Evolutionary conservation across 2,113 vertebrate species (phyloP).

Genomic region (Vidua chalybeata): DNA sequence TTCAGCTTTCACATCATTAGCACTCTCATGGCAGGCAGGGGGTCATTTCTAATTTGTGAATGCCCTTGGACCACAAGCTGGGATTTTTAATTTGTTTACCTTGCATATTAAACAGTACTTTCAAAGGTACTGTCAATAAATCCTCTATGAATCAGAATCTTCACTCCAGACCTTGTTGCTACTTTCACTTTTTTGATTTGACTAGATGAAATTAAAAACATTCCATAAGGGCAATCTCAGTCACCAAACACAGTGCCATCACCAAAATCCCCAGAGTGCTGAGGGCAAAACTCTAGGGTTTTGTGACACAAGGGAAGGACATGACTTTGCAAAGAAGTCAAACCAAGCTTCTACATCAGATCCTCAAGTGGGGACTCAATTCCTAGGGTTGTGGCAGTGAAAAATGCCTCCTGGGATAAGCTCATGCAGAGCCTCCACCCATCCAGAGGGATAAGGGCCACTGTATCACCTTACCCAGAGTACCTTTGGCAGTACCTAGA

Average conservation of each 20-base stretch:
- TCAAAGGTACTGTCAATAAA: conserved; percentile 58
- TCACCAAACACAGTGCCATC: not conserved
- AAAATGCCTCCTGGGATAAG: not conserved
- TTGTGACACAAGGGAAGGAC: not conserved
- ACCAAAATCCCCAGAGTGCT: not conserved
- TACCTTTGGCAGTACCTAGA: not conserved
- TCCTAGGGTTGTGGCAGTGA: not conserved
- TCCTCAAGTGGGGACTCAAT: not conserved
- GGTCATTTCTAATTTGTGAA: conserved; percentile 68
- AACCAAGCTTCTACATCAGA: not conserved
- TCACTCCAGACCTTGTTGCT: conserved; percentile 22
- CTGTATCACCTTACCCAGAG: not conserved
- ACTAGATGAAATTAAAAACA: not conserved
- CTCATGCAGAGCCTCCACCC: accelerated
- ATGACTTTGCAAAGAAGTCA: not conserved
- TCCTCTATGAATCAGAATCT: conserved; percentile 16
- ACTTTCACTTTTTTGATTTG: not conserved
- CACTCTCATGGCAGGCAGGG: not conserved
- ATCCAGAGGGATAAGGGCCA: accelerated
- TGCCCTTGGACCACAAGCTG: conserved; percentile 63
- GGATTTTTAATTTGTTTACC: conserved; percentile 70
- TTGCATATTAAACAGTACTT: conserved; percentile 57
- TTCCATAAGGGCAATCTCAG: not conserved
- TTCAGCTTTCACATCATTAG: conserved; percentile 55
- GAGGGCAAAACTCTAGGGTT: not conserved